A percentile compares a stretch with the other conserved stretches of the same genome.
These are phyloP conservation scores for Hypena proboscidalis DNA, from an alignment of 2,888 invertebrate genomes.

Conservation along the genomic window DNA sequence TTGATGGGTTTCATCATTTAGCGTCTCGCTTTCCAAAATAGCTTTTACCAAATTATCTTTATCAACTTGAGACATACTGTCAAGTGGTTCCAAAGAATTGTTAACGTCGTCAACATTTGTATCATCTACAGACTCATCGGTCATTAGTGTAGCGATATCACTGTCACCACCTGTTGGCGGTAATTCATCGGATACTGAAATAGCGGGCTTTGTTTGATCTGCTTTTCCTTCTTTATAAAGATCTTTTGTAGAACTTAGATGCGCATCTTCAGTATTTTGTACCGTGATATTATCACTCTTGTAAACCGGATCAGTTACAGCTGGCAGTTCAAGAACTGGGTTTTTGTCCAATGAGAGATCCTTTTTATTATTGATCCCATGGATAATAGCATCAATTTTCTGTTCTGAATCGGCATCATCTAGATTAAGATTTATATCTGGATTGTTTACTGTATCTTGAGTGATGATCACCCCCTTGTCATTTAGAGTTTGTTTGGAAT, in stretches of 20 bases:
- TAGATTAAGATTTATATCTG: no score
- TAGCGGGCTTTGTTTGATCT: not conserved
- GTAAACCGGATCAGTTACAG: not conserved
- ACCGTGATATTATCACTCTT: not conserved
- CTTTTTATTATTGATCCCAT: no score
- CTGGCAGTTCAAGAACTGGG: no score
- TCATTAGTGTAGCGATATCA: conserved; percentile 26
- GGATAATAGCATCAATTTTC: no score
- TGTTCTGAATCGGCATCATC: no score
- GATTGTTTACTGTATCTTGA: no score
- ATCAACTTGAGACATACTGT: not conserved
- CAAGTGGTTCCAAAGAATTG: not conserved
- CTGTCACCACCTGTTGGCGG: conserved; percentile 12
- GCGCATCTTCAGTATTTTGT: not conserved
- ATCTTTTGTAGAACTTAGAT: no score
- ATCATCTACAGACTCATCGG: conserved; percentile 16
- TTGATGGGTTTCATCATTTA: not conserved
- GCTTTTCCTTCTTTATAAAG: not conserved
- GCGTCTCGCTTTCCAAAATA: not conserved
- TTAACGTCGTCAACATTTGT: conserved; percentile 2
- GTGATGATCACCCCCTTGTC: no score
- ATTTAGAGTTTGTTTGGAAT: no score
- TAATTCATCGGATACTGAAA: conserved; percentile 1
- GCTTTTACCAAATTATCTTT: conserved; percentile 3
- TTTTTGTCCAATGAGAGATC: no score